Percentiles rank a stretch among this genome's conserved stretches.
Evolutionary conservation across 2,113 vertebrate genomes (phyloP).

Genomic region (Camelus dromedarius): DNA sequence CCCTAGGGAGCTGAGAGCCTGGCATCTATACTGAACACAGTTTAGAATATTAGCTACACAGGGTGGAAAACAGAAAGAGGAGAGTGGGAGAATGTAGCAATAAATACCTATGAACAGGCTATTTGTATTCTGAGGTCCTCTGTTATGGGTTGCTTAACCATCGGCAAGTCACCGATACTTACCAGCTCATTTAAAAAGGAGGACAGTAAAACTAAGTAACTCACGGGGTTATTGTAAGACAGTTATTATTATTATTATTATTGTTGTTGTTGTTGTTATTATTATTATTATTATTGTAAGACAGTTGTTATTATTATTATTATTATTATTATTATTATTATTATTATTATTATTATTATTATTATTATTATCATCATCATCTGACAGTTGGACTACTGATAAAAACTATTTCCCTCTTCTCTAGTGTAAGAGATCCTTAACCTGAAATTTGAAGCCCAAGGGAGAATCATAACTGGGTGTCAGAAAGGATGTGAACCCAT

Average conservation of each 20-base stretch:
- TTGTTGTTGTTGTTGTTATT: not conserved
- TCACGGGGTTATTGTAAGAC: not conserved
- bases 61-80: not conserved
- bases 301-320: not conserved
- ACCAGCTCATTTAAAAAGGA: slow-evolving; percentile 42
- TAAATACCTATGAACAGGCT: not conserved
- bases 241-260: not conserved
- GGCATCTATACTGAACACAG: not conserved
- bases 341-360: not conserved
- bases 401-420: not conserved
- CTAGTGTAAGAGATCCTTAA: not conserved
- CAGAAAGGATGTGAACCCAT: not conserved
- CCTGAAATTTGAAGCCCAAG: not conserved
- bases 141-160: not conserved
- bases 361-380: not conserved
- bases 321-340: not conserved
- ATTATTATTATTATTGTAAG: not conserved
- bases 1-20: not conserved
- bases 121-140: not conserved
- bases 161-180: not conserved
- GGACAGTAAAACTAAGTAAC: slow-evolving; percentile 29
- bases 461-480: not conserved
- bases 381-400: not conserved
- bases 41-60: slow-evolving; percentile 36
- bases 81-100: not conserved